These are phyloP conservation scores for Aplysina aerophoba DNA, from an alignment of 37 sponge, comb jelly and placozoan species.

Conservation along the genomic window DNA sequence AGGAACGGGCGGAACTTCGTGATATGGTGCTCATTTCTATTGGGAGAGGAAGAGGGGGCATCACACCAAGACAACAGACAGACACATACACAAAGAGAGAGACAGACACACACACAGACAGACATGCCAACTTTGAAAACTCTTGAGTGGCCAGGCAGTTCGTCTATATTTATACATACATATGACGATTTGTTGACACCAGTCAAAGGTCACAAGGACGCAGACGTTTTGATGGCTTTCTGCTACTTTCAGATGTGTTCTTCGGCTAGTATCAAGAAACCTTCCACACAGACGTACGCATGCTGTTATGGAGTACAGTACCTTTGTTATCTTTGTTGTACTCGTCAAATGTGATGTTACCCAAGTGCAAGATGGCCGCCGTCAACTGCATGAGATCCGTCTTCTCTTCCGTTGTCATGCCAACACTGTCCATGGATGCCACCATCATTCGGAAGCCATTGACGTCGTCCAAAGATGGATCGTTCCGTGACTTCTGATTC, in stretches of 20 bases:
- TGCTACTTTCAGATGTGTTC: too few relatives aligned
- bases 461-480: conserved; percentile 61
- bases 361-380: conserved; percentile 88
- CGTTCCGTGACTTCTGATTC: conserved; percentile 62
- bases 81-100: background rate
- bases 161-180: too few relatives aligned
- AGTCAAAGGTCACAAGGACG: too few relatives aligned
- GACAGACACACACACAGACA: background rate
- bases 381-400: conserved; percentile 77
- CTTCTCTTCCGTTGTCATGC: conserved; percentile 71
- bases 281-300: background rate
- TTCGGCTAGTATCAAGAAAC: background rate
- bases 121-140: background rate
- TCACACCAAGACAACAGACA: background rate
- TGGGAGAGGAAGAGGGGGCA: background rate
- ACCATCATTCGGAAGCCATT: conserved; percentile 67
- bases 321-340: conserved; percentile 75
- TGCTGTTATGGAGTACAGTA: too few relatives aligned
- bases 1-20: background rate
- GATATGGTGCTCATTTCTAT: conserved; percentile 4
- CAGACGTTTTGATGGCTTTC: too few relatives aligned
- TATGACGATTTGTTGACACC: too few relatives aligned
- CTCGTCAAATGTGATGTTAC: conserved; percentile 92
- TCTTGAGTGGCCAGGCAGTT: too few relatives aligned
- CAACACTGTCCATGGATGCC: conserved; percentile 86